These are phyloP conservation scores for Pantherophis guttatus DNA, from an alignment of 2,113 vertebrate species.

Conservation along the genomic window DNA sequence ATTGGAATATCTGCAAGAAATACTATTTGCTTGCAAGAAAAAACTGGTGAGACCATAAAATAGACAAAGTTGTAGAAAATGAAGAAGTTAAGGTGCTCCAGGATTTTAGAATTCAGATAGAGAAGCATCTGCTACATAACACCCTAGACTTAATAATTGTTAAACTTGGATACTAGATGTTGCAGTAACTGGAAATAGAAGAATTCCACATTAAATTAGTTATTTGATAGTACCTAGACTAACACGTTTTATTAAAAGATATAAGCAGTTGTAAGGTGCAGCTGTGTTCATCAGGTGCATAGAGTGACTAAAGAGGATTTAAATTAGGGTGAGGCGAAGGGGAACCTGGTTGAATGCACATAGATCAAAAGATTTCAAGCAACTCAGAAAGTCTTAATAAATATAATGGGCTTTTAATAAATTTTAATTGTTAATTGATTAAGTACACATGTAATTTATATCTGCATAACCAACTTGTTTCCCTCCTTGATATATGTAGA, in stretches of 20 bases:
- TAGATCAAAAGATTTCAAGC: neutral
- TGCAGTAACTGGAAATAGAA: neutral
- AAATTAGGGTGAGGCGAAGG: neutral
- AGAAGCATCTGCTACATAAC: neutral
- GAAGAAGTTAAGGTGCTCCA: too few relatives aligned
- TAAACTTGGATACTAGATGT: neutral
- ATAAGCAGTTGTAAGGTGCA: neutral
- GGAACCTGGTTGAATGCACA: neutral
- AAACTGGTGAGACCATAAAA: neutral
- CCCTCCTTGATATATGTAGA: neutral
- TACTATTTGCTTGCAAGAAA: neutral
- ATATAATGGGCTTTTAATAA: neutral
- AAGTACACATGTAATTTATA: neutral
- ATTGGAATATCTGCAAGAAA: neutral
- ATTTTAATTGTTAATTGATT: neutral
- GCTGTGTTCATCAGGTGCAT: neutral
- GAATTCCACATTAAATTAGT: neutral
- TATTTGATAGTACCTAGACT: neutral
- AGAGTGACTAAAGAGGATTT: neutral
- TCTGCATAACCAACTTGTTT: neutral
- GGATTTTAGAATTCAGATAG: too few relatives aligned
- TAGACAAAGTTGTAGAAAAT: neutral
- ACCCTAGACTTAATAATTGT: neutral
- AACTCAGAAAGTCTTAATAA: neutral
- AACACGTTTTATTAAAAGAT: neutral